Percentiles rank a stretch among this genome's conserved stretches.
phyloP scores from a whole-genome alignment of 23 tunicate genomes.

The Halocynthia roretzi region DNA sequence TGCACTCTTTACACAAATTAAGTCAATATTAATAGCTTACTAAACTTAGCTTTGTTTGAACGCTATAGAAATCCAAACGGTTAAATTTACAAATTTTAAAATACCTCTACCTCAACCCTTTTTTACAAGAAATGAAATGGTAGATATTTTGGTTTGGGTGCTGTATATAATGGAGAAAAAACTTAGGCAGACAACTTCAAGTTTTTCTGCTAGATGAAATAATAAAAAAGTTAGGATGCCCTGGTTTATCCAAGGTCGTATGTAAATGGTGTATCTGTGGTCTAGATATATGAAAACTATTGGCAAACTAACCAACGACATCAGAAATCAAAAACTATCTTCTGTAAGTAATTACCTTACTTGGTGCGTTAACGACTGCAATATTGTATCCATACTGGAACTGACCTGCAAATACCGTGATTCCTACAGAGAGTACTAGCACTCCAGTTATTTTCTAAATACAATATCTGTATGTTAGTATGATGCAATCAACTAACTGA shows the following conservation, averaged over 20 bases:
- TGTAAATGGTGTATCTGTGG: neutral
- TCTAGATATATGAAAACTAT: neutral
- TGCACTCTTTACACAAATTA: neutral
- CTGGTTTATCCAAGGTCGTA: neutral
- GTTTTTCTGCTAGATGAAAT: neutral
- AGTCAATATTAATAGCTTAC: neutral
- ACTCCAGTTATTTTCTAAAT: conserved; percentile 26
- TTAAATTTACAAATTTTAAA: too few species aligned
- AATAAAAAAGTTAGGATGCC: neutral
- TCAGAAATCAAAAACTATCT: neutral
- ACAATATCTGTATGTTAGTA: neutral
- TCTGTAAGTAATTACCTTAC: conserved; percentile 28
- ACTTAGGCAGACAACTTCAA: too few species aligned
- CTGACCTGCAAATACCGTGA: conserved; percentile 52
- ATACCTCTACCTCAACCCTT: too few species aligned
- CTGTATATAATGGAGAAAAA: too few species aligned
- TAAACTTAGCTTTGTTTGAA: neutral
- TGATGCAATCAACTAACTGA: too few species aligned
- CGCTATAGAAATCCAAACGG: too few species aligned
- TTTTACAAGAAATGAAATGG: too few species aligned
- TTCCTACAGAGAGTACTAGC: conserved; percentile 36
- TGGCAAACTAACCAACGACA: neutral
- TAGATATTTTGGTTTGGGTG: too few species aligned
- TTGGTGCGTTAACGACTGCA: conserved; percentile 81
- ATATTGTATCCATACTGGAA: conserved; percentile 86